phyloP scores from a whole-genome alignment of 2,888 invertebrate species.

The Serripes groenlandicus region DNA sequence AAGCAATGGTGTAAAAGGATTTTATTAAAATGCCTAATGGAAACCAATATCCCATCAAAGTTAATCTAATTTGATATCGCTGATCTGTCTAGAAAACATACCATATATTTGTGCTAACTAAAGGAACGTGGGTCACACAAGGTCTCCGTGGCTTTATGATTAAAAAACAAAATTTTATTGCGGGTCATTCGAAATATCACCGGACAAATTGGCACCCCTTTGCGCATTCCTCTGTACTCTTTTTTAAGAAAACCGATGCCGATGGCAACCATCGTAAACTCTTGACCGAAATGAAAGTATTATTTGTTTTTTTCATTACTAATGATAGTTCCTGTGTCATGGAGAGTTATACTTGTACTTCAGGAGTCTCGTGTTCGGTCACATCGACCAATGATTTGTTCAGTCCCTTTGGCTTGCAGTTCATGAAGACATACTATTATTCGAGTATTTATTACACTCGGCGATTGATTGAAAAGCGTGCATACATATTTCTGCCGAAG shows the following conservation, averaged over 20 bases:
- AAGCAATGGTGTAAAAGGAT: no score
- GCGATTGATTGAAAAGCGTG: no score
- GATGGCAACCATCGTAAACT: no score
- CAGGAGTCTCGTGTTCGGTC: not conserved
- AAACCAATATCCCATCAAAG: no score
- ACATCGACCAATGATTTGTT: no score
- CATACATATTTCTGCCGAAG: no score
- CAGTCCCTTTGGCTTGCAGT: no score
- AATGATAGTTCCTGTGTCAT: not conserved
- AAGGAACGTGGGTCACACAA: not conserved
- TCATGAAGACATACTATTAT: no score
- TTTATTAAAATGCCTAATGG: no score
- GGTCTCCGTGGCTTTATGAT: not conserved
- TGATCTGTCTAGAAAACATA: not conserved
- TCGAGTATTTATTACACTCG: no score
- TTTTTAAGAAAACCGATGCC: no score
- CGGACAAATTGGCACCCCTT: slow-evolving; percentile 26
- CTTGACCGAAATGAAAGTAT: not conserved
- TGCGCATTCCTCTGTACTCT: slow-evolving; percentile 10
- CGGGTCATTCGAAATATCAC: slow-evolving; percentile 20
- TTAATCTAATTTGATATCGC: slow-evolving; percentile 11
- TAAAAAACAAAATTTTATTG: slow-evolving; percentile 10
- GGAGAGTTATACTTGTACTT: not conserved
- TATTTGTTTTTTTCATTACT: not conserved
- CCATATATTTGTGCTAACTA: slow-evolving; percentile 11